These are phyloP conservation scores for Ischnus inquisitorius DNA, from an alignment of 2,888 invertebrate genomes.

Conservation along the genomic window DNA sequence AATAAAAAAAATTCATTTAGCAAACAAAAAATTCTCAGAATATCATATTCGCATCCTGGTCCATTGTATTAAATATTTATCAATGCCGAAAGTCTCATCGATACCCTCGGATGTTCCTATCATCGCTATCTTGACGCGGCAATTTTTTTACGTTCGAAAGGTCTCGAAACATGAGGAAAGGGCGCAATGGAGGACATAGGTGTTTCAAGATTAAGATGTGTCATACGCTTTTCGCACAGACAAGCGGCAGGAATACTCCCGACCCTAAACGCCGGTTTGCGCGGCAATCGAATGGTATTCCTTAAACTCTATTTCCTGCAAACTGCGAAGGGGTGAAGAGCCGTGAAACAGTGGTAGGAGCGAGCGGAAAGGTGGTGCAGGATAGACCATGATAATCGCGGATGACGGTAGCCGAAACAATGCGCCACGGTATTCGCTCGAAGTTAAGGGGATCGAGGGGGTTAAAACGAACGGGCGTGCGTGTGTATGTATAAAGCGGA, in stretches of 20 bases:
- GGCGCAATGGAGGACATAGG: not conserved
- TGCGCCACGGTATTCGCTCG: constrained; percentile 77
- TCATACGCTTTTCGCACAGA: constrained; percentile 50
- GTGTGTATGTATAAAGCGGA: constrained; percentile 63
- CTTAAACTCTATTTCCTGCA: not conserved
- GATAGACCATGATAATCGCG: constrained; percentile 77
- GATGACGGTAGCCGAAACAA: constrained; percentile 82
- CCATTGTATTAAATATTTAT: not conserved
- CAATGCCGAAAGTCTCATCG: not conserved
- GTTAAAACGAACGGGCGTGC: constrained; percentile 68
- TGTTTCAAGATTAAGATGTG: constrained; percentile 62
- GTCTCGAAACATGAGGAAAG: not conserved
- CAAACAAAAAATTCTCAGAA: too few relatives aligned
- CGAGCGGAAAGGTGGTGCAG: not conserved
- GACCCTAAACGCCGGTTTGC: constrained; percentile 16
- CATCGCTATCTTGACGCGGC: constrained; percentile 25
- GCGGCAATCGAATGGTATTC: constrained; percentile 33
- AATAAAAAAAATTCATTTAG: too few relatives aligned
- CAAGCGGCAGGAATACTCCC: constrained; percentile 22
- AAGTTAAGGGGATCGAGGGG: constrained; percentile 6
- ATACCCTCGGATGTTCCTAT: constrained; percentile 3
- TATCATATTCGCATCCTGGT: too few relatives aligned
- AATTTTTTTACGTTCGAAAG: constrained; percentile 2
- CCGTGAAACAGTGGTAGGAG: constrained; percentile 6
- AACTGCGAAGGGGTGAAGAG: not conserved